Evolutionary conservation across 1,140 invertebrate species (phyloP), one percentile per base, ranked within the genome.

Genomic region (Trichonephila clavipes): DNA sequence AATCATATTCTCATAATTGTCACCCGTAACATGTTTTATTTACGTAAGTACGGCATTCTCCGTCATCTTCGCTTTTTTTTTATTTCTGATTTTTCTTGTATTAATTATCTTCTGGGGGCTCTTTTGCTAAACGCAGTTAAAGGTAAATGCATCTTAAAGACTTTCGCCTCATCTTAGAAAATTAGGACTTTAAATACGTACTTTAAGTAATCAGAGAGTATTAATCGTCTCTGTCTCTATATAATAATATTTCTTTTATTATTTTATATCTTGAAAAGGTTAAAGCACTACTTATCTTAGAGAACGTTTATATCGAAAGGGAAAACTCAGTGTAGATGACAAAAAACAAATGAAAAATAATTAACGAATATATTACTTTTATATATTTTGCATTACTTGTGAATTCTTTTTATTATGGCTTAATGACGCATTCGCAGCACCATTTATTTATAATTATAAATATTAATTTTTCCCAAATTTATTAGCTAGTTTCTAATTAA

Each of bases 1-100:
- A 92, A 92, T 92, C 85, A 19, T 87, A 61, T 92, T 59, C 91
- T 61, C 91, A 92, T 92, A 87, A 87, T 92, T 87, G 91, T 92
- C 91, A 87, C 62, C 83, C 51, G 91, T 66, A 72, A 92, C 59
- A 87, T 87, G 87, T 61, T 92, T 92, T 92, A 92, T 92, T 92
- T 83, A 85, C 81, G 51, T 92, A 66, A 85, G 59, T 85, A 85
- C 34, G 82, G 28, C 40, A 92, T 85, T 59, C 24, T 85, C 19
- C 40, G 21, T 59, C 28, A 64, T 40, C 82, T 51, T 24, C 34
- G 61, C 58, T 82, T 64, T 85, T 88, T 28, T 88, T 64, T 58
- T 24, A 64, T 14, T 40, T 21, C n/a, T 16, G 3, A 58, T 61
- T 58, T 40, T 88, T 62, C 18, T 34, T 62, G 44, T 85, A 85